Base-by-base conservation (phyloP, 2,113 vertebrate genomes). In the Dromas ardeola region DNA sequence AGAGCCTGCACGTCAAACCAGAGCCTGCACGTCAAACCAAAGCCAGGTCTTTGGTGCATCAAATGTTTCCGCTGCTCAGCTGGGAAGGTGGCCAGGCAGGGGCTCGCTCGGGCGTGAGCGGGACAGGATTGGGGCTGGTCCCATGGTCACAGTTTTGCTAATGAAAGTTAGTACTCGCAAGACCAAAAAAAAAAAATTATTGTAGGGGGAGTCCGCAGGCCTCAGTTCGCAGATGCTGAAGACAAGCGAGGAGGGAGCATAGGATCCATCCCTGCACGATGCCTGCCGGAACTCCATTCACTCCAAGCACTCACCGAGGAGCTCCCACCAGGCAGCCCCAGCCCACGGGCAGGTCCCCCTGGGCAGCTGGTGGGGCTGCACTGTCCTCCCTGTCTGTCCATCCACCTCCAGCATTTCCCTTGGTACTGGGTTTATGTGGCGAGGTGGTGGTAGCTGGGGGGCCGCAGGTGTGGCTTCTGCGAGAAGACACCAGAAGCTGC, bases 81-180 rank as follows among this genome's bases (percentile, higher is more conserved):
- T 70, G 38, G 53, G n/a, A 84, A 92, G 38, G 17, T 36, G 40
- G 67, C 32, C 83, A 89, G 69, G 38, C 19, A 55, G 42, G n/a
- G 50, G 38, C 36, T 81, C 1, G 0, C 52, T 66, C 1, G 0
- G 55, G 50, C 63, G 20, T 0, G 0, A 86, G 52, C 40, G 47
- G 63, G n/a, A 78, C 50, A 53, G 63, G 65, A 67, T 50, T 61
- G 5, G 25, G 27, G 59, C 26, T 47, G 71, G 13, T 90, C 59
- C 43, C 38, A 11, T 10, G 40, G 61, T 42, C 42, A 42, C 42
- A 17, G 34, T 40, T 81, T 95, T 84, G 49, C 47, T 70, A 42
- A 65, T 25, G 6, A 12, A 65, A 72, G 36, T 66, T 58, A 62
- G 52, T 26, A 71, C 22, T 74, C 13, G 1, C 26, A 77, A 70